Evolutionary conservation across 2,888 invertebrate genomes (phyloP).

Genomic region (Acleris literana): DNA sequence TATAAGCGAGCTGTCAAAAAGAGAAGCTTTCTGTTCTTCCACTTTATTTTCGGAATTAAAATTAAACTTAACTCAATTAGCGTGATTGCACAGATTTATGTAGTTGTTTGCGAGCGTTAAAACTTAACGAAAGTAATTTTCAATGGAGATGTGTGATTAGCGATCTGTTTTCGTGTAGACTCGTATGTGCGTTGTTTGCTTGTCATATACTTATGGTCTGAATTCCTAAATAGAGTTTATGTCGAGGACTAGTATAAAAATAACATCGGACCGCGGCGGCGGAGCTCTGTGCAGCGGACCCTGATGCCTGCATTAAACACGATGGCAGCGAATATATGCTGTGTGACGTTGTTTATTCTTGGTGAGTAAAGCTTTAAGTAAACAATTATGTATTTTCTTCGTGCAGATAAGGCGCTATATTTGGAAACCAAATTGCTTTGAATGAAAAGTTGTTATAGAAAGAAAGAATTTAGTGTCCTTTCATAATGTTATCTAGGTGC

Average conservation of each 20-base stretch:
- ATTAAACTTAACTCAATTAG: conserved; percentile 35
- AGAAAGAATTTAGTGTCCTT: too few species aligned
- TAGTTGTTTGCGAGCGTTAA: conserved; percentile 23
- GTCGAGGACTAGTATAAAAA: conserved; percentile 80
- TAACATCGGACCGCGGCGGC: conserved; percentile 74
- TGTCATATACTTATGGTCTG: conserved; percentile 69
- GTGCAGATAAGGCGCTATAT: conserved; percentile 20
- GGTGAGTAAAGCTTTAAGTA: conserved; percentile 53
- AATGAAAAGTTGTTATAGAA: background rate
- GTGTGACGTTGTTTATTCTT: conserved; percentile 54
- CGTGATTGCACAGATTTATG: conserved; percentile 33
- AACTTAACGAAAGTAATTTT: conserved; percentile 14
- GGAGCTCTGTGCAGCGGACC: conserved; percentile 54
- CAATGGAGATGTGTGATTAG: conserved; percentile 47
- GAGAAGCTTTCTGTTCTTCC: conserved; percentile 27
- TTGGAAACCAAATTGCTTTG: conserved; percentile 6
- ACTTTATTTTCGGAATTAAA: conserved; percentile 35
- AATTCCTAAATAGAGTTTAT: conserved; percentile 79
- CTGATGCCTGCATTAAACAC: conserved; percentile 42
- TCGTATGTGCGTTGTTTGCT: conserved; percentile 73
- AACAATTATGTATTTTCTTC: conserved; percentile 19
- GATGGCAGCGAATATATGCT: conserved; percentile 55
- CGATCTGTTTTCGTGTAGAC: conserved; percentile 38
- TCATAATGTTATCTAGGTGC: too few species aligned
- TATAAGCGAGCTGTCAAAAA: conserved; percentile 25